phyloP scores from a whole-genome alignment of 2,113 vertebrate genomes.

The Ciconia maguari region DNA sequence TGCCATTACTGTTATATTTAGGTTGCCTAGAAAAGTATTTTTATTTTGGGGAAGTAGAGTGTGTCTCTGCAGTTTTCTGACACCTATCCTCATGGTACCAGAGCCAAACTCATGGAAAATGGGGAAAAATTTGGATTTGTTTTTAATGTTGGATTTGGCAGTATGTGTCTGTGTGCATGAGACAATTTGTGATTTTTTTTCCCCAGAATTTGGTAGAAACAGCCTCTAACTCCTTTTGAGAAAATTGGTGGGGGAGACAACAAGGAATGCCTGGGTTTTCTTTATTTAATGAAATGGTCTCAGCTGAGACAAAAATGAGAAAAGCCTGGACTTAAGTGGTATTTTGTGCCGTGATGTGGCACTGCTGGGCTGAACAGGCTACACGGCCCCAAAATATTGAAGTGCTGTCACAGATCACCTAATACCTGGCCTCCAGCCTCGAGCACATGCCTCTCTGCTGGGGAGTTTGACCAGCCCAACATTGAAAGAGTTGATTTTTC shows the following conservation, averaged over 20 bases:
- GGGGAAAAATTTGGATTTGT: accelerated
- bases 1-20: neutral
- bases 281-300: neutral
- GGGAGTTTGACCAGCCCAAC: neutral
- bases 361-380: neutral
- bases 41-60: neutral
- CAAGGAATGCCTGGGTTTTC: neutral
- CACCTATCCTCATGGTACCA: neutral
- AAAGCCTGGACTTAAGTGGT: neutral
- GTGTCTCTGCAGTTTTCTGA: neutral
- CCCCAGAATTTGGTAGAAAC: neutral
- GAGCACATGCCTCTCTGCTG: neutral
- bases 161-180: neutral
- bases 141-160: neutral
- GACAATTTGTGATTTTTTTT: neutral
- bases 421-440: neutral
- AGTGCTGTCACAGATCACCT: neutral
- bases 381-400: neutral
- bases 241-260: neutral
- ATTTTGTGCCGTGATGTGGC: neutral
- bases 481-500: neutral
- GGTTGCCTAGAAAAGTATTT: neutral
- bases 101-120: neutral
- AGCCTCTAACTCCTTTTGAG: neutral
- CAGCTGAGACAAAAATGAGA: neutral